phyloP scores from a whole-genome alignment of 2,113 vertebrate species.

The Dromaius novaehollandiae region DNA sequence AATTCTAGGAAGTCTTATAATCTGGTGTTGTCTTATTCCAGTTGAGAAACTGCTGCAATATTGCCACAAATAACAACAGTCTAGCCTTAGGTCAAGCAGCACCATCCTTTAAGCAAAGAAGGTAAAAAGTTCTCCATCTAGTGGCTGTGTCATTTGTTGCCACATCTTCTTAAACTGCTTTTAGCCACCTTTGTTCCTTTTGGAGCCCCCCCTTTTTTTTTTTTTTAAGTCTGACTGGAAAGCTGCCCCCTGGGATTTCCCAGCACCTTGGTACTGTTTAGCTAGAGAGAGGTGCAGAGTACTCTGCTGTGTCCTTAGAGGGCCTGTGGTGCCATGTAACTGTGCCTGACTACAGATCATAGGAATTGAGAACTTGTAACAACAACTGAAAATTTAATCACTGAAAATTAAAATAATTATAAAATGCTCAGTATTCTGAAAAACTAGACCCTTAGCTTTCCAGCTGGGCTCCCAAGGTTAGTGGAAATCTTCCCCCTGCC shows the following conservation, averaged over 20 bases:
- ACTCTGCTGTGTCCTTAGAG: neutral
- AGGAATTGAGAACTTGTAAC: neutral
- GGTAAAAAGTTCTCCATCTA: neutral
- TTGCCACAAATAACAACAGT: neutral
- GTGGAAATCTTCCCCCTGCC: neutral
- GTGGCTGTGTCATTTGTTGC: neutral
- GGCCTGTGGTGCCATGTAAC: accelerated
- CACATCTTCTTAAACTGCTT: neutral
- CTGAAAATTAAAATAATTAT: neutral
- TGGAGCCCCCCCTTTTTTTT: neutral
- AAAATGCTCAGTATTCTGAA: neutral
- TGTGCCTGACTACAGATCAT: neutral
- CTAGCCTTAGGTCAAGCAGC: neutral
- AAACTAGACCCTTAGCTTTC: neutral
- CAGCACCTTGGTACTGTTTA: neutral
- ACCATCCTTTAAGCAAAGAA: too few species aligned
- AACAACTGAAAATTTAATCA: neutral
- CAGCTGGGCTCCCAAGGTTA: neutral
- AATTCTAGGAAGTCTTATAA: neutral
- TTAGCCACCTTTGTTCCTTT: neutral
- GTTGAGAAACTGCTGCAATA: neutral
- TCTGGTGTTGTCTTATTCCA: neutral
- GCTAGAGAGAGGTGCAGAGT: neutral
- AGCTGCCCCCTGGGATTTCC: neutral
- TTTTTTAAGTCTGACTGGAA: neutral